Conservation (phyloP, 2,113 vertebrate genomes). For the Argyrosomus japonicus region DNA sequence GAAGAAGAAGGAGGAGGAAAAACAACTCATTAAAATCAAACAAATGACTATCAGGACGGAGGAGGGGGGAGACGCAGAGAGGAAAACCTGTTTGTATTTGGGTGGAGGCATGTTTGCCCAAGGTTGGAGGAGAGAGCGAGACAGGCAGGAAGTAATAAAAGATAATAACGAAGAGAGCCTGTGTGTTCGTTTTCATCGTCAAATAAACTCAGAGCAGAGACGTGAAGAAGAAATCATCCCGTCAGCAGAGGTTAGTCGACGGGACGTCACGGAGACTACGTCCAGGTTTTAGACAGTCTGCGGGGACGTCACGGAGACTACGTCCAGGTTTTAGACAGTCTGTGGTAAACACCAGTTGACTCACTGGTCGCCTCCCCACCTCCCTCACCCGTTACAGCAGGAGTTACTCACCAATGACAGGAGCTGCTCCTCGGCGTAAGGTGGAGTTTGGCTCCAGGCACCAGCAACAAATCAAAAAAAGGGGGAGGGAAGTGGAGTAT, state of each 20-base stretch:
- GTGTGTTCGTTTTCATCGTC: neutral
- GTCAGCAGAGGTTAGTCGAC: neutral
- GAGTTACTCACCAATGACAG: conserved; percentile 78
- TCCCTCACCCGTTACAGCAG: neutral
- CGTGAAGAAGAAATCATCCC: neutral
- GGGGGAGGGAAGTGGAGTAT: conserved; percentile 46
- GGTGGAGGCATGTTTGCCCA: neutral
- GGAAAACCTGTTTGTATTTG: neutral
- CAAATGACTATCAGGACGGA: conserved; percentile 3
- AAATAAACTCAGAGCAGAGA: neutral
- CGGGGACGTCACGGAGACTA: too few species aligned
- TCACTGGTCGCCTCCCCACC: neutral
- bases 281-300: too few species aligned
- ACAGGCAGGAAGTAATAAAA: neutral
- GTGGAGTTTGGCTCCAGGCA: conserved; percentile 72
- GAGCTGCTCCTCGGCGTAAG: conserved; percentile 67
- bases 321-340: too few species aligned
- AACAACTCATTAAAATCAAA: conserved; percentile 59
- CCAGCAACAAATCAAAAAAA: conserved; percentile 62
- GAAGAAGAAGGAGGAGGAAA: conserved; percentile 6
- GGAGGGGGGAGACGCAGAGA: too few species aligned
- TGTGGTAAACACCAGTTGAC: neutral
- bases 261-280: too few species aligned
- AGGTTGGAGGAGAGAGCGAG: too few species aligned
- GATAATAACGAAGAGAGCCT: neutral